These are phyloP conservation scores for Hydrozoanthus tunicans DNA, from an alignment of 64 coral and sea anemone species.

Conservation along the genomic window DNA sequence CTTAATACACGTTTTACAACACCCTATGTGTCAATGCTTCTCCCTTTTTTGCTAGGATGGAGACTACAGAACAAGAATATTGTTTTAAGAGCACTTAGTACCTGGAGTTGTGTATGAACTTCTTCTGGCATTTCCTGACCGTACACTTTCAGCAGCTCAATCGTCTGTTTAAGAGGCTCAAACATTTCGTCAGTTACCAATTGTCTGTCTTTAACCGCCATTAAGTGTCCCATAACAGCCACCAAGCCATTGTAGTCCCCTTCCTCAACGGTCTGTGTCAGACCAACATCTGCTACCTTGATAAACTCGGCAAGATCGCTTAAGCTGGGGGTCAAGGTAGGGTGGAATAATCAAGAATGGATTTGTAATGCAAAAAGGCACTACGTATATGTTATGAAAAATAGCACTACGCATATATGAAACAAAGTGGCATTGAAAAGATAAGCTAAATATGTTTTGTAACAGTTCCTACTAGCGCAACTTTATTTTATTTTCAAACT, in stretches of 20 bases:
- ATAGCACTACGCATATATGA: too few relatives aligned
- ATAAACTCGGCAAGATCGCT: conserved; percentile 97
- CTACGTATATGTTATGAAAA: too few relatives aligned
- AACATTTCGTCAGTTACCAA: conserved; percentile 98
- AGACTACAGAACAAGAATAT: too few relatives aligned
- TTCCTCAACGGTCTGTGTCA: conserved; percentile 85
- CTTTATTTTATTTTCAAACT: too few relatives aligned
- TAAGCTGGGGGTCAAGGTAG: conserved; percentile 23
- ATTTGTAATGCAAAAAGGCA: too few relatives aligned
- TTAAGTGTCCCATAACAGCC: conserved; percentile 98
- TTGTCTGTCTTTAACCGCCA: conserved; percentile 99
- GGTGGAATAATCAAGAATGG: too few relatives aligned
- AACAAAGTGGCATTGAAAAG: too few relatives aligned
- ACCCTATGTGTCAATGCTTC: too few relatives aligned
- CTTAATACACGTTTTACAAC: too few relatives aligned
- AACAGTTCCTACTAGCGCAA: too few relatives aligned
- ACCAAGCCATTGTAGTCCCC: conserved; percentile 98
- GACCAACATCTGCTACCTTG: conserved; percentile 97
- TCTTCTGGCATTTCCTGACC: conserved; percentile 99
- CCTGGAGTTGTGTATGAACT: conserved; percentile 95
- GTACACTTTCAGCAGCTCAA: conserved; percentile 96
- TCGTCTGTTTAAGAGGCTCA: conserved; percentile 96
- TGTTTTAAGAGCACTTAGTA: not conserved
- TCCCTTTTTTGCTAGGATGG: too few relatives aligned
- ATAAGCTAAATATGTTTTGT: too few relatives aligned